A percentile compares a stretch with the other conserved stretches of the same genome.
phyloP scores from a whole-genome alignment of 2,113 vertebrate species.

The Cynocephalus volans region DNA sequence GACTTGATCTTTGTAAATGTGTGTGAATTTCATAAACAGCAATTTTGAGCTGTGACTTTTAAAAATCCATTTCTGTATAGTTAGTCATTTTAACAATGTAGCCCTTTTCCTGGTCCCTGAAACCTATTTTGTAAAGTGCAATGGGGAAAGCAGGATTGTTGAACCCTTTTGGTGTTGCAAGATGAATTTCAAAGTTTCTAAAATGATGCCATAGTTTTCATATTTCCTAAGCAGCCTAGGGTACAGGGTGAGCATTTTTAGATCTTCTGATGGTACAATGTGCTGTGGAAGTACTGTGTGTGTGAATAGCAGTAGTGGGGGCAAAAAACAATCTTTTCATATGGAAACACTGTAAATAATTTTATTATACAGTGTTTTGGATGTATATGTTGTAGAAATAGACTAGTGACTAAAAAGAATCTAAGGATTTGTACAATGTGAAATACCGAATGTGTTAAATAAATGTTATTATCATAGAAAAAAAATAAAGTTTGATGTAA shows the following conservation, averaged over 20 bases:
- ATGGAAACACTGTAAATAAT: conserved; percentile 92
- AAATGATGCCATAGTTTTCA: conserved; percentile 87
- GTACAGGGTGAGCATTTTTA: conserved; percentile 91
- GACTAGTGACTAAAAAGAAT: conserved; percentile 91
- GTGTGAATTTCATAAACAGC: conserved; percentile 94
- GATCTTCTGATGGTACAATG: conserved; percentile 88
- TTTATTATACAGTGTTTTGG: conserved; percentile 91
- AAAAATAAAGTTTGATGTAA: neutral
- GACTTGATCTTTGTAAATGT: conserved; percentile 95
- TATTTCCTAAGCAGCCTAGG: conserved; percentile 89
- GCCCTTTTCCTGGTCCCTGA: conserved; percentile 87
- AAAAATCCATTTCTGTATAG: conserved; percentile 94
- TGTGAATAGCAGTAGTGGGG: conserved; percentile 91
- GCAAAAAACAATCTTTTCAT: conserved; percentile 86
- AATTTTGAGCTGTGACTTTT: conserved; percentile 92
- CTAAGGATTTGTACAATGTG: conserved; percentile 91
- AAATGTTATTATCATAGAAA: conserved; percentile 90
- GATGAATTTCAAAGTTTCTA: conserved; percentile 86
- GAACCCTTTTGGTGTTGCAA: conserved; percentile 83
- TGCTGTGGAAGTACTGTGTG: conserved; percentile 92
- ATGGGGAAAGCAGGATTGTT: conserved; percentile 84
- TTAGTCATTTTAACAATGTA: conserved; percentile 93
- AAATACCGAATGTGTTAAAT: conserved; percentile 90
- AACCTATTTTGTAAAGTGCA: conserved; percentile 77
- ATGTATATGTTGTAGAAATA: conserved; percentile 94